Evolutionary conservation across 2,888 invertebrate genomes (phyloP).

Genomic region (Aradus depressus): DNA sequence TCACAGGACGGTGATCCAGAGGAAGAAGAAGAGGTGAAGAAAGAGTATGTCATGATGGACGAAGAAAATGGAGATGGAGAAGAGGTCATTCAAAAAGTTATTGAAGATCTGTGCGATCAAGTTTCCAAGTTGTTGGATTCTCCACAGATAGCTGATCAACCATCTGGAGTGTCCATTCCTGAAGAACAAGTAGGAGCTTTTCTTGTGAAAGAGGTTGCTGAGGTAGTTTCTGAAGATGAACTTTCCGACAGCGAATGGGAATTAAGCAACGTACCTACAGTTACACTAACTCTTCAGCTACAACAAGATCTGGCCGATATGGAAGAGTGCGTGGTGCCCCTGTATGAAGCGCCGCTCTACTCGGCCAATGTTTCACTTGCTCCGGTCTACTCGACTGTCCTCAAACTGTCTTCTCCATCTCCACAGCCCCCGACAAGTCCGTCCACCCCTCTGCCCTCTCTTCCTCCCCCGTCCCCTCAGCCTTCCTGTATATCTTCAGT

Average conservation of each 20-base stretch:
- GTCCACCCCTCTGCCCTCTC: not conserved
- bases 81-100: not conserved
- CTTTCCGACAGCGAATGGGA: slow-evolving; percentile 12
- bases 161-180: too few species aligned
- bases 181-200: too few species aligned
- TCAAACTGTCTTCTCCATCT: slow-evolving; percentile 19
- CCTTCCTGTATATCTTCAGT: too few species aligned
- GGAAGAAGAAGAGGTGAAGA: not conserved
- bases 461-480: not conserved
- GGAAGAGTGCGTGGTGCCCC: slow-evolving; percentile 19
- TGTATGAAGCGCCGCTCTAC: slow-evolving; percentile 13
- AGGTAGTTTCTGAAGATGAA: too few species aligned
- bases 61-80: not conserved
- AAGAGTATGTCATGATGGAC: not conserved
- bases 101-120: too few species aligned
- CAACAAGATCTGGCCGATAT: slow-evolving; percentile 2
- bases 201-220: too few species aligned
- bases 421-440: not conserved
- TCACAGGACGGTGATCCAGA: not conserved
- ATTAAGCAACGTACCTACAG: slow-evolving; percentile 6
- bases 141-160: too few species aligned
- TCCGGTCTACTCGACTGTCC: slow-evolving; percentile 22
- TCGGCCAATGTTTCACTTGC: slow-evolving; percentile 14
- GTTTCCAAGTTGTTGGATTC: too few species aligned
- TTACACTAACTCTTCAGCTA: slow-evolving; percentile 2